Base-by-base conservation (phyloP, 2,888 invertebrate species). In the Brenthis daphne region DNA sequence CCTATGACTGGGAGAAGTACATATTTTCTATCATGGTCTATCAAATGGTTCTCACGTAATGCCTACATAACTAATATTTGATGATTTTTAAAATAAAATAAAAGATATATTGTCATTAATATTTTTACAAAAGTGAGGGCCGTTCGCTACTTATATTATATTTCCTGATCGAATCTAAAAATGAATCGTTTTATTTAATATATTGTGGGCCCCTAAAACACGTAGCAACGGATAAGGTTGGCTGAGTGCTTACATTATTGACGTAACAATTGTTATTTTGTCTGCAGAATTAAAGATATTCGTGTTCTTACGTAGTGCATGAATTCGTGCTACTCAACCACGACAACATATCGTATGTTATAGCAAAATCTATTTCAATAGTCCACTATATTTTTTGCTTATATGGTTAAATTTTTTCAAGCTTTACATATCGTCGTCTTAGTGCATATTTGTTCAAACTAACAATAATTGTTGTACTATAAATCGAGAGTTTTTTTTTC, bases 201-300 rank as follows among this genome's bases (percentile, higher is more conserved):
- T n/a, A 48, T 14, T 14, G 2, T 4, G 48, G 48, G 11, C 20
- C 48, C 24, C 53, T 11, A 55, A 24, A 43, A 43, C 37, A 70
- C 65, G 61, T 70, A 70, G 60, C 61, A 56, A 43, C 33, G 58
- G 58, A 50, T 60, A 67, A 43, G 65, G 57, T 65, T 69, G 67
- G 65, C n/a, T 63, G 37, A 33, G 57, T 67, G 55, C 47, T 43
- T 65, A 51, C 55, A 56, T 71, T 65, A 58, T 57, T 69, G 69
- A 63, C 64, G 66, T 58, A 66, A 53, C 63, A 63, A 67, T 72
- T 65, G 60, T 65, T 63, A 69, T 54, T 72, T 60, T 53, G 56
- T 69, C 57, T 60, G 43, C 58, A 68, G 61, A 65, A 57, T 16
- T 48, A 60, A 61, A 48, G 56, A 63, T 61, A 65, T n/a, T 56